Evolutionary conservation across 2,113 vertebrate genomes (phyloP), one percentile per base, ranked within the genome.

Genomic region (Nycticorax nycticorax): DNA sequence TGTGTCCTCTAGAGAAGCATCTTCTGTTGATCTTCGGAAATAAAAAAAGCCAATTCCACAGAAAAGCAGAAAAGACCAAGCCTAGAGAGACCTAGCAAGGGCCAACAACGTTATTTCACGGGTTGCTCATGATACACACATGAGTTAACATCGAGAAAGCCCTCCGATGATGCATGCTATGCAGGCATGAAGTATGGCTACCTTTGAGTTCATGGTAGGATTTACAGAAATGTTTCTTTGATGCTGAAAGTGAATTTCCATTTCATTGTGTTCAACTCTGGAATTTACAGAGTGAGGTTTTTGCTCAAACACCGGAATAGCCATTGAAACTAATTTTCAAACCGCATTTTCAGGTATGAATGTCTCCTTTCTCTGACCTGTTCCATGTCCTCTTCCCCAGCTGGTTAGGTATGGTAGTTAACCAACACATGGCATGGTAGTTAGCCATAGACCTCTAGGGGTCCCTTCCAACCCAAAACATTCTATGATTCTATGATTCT

Each of bases 1-100:
- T 0, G 0, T 86, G 71, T 39, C 72, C 37, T 80, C 35, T 26
- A 55, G 8, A 83, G 21, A 73, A 33, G 6, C 24, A 37, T 4
- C 41, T 74, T 28, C 62, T 55, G 22, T 28, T 68, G 59, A 33
- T 20, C 11, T 85, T 45, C 32, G 22, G n/a, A 85, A 53, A 55
- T 7, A 30, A 24, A 35, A 53, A 52, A 79, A 39, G 0, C 24
- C 15, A 68, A 32, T 79, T 66, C 22, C n/a, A 50, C 6, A 8
- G 9, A 17, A 62, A 74, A 62, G n/a, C 11, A 32, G 24, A n/a
- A 75, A 79, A 57, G 11, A 50, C 28, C n/a, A 73, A 75, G 6
- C 21, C 43, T 64, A 64, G 33, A 26, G 27, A 1, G 0, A 73
- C 28, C 63, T 43, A 16, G 18, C 20, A 76, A 30, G 12, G 17